phyloP scores from a whole-genome alignment of 2,888 invertebrate genomes.

The Argyra leucocephala region DNA sequence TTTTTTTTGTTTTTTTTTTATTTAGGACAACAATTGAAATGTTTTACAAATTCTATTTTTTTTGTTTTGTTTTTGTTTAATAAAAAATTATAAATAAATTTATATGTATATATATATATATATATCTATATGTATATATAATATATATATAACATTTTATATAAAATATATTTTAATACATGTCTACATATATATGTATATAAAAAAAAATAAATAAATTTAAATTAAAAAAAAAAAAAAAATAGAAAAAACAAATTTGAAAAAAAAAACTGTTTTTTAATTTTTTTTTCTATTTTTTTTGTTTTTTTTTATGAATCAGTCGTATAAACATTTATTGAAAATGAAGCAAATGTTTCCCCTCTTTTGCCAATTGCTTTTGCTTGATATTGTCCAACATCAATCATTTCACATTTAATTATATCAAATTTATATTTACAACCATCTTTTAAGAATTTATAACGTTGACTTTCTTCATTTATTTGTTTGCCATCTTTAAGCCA shows the following conservation, averaged over 20 bases:
- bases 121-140: neutral
- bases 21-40: too few species aligned
- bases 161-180: neutral
- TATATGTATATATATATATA: neutral
- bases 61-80: neutral
- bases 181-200: too few species aligned
- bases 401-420: conserved; percentile 60
- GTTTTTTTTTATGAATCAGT: conserved; percentile 26
- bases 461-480: conserved; percentile 66
- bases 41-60: too few species aligned
- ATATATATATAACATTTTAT: too few species aligned
- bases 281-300: neutral
- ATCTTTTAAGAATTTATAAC: conserved; percentile 74
- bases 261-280: too few species aligned
- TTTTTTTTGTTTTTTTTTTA: too few species aligned
- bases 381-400: conserved; percentile 81
- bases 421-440: conserved; percentile 70
- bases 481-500: conserved; percentile 92
- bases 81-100: neutral
- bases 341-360: conserved; percentile 73
- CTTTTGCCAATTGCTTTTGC: conserved; percentile 77
- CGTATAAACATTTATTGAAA: conserved; percentile 68
- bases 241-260: too few species aligned
- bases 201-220: too few species aligned
- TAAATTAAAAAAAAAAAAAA: too few species aligned